These are phyloP conservation scores for Sterrhoptilus dennistouni DNA, from an alignment of 2,113 vertebrate genomes.

Conservation along the genomic window DNA sequence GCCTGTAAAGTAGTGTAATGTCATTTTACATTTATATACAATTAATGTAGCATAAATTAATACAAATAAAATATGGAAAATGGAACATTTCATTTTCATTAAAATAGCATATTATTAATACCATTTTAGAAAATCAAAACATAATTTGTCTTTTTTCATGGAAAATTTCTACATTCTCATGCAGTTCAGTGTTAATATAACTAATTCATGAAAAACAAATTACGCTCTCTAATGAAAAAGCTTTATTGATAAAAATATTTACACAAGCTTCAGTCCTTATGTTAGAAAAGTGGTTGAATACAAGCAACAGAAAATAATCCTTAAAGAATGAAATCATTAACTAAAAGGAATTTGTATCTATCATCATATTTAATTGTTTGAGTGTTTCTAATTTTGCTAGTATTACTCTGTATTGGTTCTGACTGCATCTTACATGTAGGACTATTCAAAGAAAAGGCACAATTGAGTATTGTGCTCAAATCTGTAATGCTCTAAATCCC, in stretches of 20 bases:
- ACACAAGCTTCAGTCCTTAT: neutral
- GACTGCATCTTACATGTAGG: neutral
- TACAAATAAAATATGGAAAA: neutral
- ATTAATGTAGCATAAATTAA: neutral
- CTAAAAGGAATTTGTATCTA: neutral
- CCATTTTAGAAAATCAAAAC: neutral
- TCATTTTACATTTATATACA: neutral
- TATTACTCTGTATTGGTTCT: neutral
- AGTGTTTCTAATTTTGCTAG: neutral
- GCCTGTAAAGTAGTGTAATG: neutral
- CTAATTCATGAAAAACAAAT: neutral
- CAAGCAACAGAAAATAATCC: fast-evolving
- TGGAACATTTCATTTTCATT: neutral
- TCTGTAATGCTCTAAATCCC: neutral
- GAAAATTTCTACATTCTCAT: neutral
- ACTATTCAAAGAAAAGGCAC: neutral
- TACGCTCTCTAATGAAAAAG: neutral
- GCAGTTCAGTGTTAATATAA: neutral
- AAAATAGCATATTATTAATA: neutral
- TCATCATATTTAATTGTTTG: neutral
- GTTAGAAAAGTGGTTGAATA: neutral
- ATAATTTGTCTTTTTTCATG: neutral
- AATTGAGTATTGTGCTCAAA: neutral
- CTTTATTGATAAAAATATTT: neutral
- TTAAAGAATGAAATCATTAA: neutral